These are phyloP conservation scores for Phytoseiulus persimilis DNA, from an alignment of 2,888 invertebrate species.

Conservation along the genomic window DNA sequence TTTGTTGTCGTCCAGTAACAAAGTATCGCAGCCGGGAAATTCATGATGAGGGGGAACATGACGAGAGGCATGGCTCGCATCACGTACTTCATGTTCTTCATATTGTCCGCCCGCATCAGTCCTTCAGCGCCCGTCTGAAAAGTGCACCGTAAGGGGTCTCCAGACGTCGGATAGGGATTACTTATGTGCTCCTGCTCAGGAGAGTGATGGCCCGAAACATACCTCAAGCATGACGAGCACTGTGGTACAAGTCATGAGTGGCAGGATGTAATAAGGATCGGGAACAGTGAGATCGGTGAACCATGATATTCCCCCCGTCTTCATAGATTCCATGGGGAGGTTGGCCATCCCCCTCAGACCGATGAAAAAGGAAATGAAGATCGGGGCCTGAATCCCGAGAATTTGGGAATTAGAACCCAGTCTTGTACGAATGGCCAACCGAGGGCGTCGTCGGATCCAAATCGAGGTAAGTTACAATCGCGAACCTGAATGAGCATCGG, in stretches of 20 bases:
- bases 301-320: conserved; percentile 80
- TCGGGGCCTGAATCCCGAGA: conserved; percentile 58
- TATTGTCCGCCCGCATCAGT: conserved; percentile 49
- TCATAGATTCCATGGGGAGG: conserved; percentile 80
- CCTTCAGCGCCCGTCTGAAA: conserved; percentile 65
- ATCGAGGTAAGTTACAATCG: neutral
- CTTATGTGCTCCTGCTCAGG: too few relatives aligned
- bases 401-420: conserved; percentile 41
- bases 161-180: too few relatives aligned
- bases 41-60: conserved; percentile 73
- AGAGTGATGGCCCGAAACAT: conserved; percentile 43
- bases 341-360: conserved; percentile 78
- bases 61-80: conserved; percentile 67
- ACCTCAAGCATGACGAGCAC: conserved; percentile 71
- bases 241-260: conserved; percentile 72
- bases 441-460: neutral
- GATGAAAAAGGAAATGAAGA: conserved; percentile 86
- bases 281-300: conserved; percentile 80
- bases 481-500: conserved; percentile 50
- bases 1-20: conserved; percentile 85
- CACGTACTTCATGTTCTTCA: conserved; percentile 63
- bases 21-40: conserved; percentile 62
- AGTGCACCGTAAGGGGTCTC: conserved; percentile 39
- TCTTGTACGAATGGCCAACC: too few relatives aligned
- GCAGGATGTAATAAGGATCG: conserved; percentile 80